Base-by-base conservation (phyloP, 2,113 vertebrate genomes). In the Cyanocitta stelleri region DNA sequence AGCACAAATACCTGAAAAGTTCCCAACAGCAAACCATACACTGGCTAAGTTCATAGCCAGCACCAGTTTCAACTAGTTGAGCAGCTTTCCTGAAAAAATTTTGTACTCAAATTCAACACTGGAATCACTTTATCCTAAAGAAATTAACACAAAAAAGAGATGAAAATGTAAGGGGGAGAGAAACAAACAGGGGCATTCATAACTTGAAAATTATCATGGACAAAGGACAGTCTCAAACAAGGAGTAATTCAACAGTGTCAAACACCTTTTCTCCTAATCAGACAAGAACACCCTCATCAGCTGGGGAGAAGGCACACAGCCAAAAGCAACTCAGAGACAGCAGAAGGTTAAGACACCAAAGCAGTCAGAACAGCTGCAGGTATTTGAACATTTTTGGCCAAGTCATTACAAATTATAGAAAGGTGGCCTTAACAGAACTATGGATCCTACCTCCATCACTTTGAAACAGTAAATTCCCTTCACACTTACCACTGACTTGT, bases 261-360 rank as follows among this genome's bases (percentile, higher is more conserved):
- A 96, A 96, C 92, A 94, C 89, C 86, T 96, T 96, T 96, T 75
- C 89, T 93, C 33, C 90, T 97, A 91, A 97, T 96, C 92, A 93
- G 93, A 94, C 94, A 96, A 88, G 93, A 95, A 96, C 84, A 94
- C 58, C 46, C 71, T 91, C 18, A 1, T 75, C 5, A 3, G 58
- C 95, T 90, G 74, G 90, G 90, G 87, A 97, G 89, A 94, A 88
- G 85, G 87, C 90, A 95, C 23, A 44, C 58, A 88, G 95, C 94
- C 96, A 94, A 91, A 80, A 85, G 76, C 84, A 94, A 75, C 71
- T 83, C 87, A 85, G 59, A 81, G 68, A 85, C 20, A 92, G 85
- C 46, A 94, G 75, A 94, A 96, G 81, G 92, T 96, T 95, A 96
- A 96, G 72, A 92, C 24, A 86, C 64, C 41, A 79, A 95, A 93